Evolutionary conservation across 2,888 invertebrate genomes (phyloP), one percentile per base, ranked within the genome.

Genomic region (Drosophila pseudotakahashii): DNA sequence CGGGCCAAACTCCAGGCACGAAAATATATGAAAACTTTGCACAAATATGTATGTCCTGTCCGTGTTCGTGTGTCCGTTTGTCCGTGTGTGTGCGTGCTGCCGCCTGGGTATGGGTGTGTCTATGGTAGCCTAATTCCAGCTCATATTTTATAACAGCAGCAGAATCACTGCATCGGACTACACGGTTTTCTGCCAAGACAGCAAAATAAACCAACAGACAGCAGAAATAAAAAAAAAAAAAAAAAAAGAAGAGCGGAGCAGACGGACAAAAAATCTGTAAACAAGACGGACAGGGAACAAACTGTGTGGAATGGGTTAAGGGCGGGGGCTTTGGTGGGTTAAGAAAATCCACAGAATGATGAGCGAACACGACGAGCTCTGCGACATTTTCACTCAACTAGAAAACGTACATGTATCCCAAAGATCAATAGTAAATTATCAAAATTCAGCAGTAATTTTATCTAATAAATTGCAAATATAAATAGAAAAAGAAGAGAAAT

Each of bases 71-170:
- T 66, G 58, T 45, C 26, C 26, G 26, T 26, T 4, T 50, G 53
- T 52, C 14, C 51, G 26, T 66, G 44, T 66, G 58, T 45, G 64
- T 64, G 61, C 51, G 55, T 70, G 61, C 62, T 39, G 73, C 55
- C 61, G 66, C 61, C 34, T 32, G 7, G 30, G 54, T 74, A 54
- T 41, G 59, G 51, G 70, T 51, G 70, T 58, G 68, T 58, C 69
- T 69, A 68, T 70, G 73, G 73, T 52, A 55, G 73, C 71, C 83
- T 77, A 77, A 79, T 85, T 75, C 68, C 73, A 79, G 81, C 80
- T 86, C 87, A 87, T 82, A 84, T 87, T 87, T 84, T 75, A 87
- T 75, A 78, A 84, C 77, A 77, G 87, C 81, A 82, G 84, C 81
- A 84, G 85, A 87, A 82, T 87, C 88, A 87, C 85, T 84, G 82